Percentiles rank a stretch among this genome's conserved stretches.
These are phyloP conservation scores for Oreochromis niloticus DNA, from an alignment of 2,113 vertebrate genomes.

Conservation along the genomic window DNA sequence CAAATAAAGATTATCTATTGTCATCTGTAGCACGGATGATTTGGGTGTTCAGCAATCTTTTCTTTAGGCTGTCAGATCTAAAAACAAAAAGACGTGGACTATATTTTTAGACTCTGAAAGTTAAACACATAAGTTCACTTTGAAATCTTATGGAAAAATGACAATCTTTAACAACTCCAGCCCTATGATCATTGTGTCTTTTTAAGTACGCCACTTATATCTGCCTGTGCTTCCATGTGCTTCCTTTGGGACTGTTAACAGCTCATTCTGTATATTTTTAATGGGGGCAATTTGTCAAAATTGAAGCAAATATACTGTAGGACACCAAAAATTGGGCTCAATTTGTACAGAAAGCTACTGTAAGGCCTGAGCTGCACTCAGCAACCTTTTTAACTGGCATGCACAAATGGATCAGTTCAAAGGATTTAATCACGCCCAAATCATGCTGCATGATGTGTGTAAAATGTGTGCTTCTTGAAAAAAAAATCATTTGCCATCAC, in stretches of 20 bases:
- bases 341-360: background rate
- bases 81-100: background rate
- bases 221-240: background rate
- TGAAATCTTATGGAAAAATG: background rate
- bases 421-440: background rate
- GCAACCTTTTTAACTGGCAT: background rate
- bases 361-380: background rate
- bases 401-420: background rate
- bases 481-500: background rate
- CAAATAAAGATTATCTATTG: background rate
- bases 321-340: background rate
- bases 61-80: background rate
- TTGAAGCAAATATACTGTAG: background rate
- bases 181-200: background rate
- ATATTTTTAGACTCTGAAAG: background rate
- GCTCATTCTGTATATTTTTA: background rate
- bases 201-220: background rate
- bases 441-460: background rate
- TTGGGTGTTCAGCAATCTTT: background rate
- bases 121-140: background rate
- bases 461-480: background rate
- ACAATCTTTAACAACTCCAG: background rate
- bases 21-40: background rate
- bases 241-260: background rate
- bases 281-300: background rate